A percentile compares a stretch with the other conserved stretches of the same genome.
These are phyloP conservation scores for Zoanthus gigantus DNA, from an alignment of 92 coral and sea anemone genomes.

Conservation along the genomic window DNA sequence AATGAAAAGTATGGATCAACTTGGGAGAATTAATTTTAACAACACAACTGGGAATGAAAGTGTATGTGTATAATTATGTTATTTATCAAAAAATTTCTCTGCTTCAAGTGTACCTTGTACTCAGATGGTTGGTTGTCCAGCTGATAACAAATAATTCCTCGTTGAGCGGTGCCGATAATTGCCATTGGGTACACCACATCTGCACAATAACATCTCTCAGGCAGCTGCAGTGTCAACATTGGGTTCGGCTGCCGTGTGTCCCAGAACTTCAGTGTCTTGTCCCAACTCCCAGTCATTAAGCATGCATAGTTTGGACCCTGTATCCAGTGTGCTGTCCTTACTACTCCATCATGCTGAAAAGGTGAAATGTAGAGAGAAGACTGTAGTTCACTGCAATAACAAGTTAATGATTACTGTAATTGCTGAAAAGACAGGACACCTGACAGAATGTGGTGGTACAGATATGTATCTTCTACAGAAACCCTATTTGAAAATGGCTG, in stretches of 20 bases:
- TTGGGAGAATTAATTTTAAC: too few relatives aligned
- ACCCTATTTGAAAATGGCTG: too few relatives aligned
- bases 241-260: slow-evolving; percentile 90
- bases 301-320: slow-evolving; percentile 97
- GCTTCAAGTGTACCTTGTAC: slow-evolving; percentile 68
- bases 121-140: slow-evolving; percentile 94
- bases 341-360: slow-evolving; percentile 85
- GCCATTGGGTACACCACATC: slow-evolving; percentile 99
- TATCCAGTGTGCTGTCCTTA: slow-evolving; percentile 93
- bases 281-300: slow-evolving; percentile 99
- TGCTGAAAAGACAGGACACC: too few relatives aligned
- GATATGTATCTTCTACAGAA: too few relatives aligned
- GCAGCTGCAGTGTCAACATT: slow-evolving; percentile 79
- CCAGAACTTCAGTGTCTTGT: slow-evolving; percentile 97
- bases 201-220: slow-evolving; percentile 97
- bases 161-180: slow-evolving; percentile 95
- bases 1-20: too few relatives aligned
- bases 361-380: too few relatives aligned
- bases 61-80: too few relatives aligned
- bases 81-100: neutral
- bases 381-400: too few relatives aligned
- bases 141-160: slow-evolving; percentile 95
- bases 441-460: too few relatives aligned
- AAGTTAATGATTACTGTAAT: too few relatives aligned
- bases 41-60: too few relatives aligned